Conservation (phyloP, 2,888 invertebrate species). For the Coremacera marginata region DNA sequence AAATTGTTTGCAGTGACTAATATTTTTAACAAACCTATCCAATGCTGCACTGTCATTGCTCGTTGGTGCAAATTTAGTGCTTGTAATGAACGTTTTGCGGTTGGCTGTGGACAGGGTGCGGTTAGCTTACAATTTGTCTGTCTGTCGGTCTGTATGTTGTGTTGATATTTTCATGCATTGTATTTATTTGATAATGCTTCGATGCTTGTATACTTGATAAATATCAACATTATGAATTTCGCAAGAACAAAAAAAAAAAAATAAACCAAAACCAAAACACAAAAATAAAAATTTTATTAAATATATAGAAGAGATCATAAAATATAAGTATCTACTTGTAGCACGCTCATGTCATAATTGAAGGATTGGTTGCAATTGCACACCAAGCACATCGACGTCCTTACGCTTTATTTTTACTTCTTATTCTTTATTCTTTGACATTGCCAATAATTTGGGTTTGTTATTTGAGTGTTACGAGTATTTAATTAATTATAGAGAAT, state of each 20-base stretch:
- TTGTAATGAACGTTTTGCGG: not conserved
- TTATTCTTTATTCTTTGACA: too few species aligned
- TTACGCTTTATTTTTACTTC: too few species aligned
- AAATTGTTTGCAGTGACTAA: constrained; percentile 18
- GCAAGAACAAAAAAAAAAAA: not conserved
- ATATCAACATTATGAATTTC: constrained; percentile 20
- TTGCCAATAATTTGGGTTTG: too few species aligned
- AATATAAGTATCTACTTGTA: too few species aligned
- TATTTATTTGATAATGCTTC: constrained; percentile 25
- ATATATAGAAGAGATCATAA: too few species aligned
- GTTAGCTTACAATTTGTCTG: not conserved
- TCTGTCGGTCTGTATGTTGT: too few species aligned
- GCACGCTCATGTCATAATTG: too few species aligned
- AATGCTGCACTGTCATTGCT: not conserved
- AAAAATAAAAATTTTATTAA: too few species aligned
- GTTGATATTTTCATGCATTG: not conserved
- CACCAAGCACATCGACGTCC: too few species aligned
- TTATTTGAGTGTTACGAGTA: too few species aligned
- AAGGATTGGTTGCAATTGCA: too few species aligned
- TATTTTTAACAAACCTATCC: constrained; percentile 15
- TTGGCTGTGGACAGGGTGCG: not conserved
- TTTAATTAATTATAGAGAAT: too few species aligned
- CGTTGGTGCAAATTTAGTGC: not conserved
- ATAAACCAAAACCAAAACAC: not conserved
- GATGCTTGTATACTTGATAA: constrained; percentile 11